phyloP scores from a whole-genome alignment of 2,797 vertebrate species.

The Mormyrus proboscirostris region DNA sequence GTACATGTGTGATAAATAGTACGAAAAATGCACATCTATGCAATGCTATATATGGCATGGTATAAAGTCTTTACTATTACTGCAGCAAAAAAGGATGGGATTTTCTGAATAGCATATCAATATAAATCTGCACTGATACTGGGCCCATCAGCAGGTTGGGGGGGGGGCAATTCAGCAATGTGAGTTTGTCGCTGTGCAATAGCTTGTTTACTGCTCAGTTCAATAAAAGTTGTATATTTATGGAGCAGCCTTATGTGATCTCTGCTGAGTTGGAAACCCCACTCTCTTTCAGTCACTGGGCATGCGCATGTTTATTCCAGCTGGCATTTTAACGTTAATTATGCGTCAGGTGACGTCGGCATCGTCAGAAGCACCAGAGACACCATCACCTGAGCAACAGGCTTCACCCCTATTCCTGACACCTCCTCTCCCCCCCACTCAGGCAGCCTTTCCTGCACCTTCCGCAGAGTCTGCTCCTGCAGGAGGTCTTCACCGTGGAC shows the following conservation, averaged over 20 bases:
- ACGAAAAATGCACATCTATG: neutral
- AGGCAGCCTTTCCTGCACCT: conserved; percentile 73
- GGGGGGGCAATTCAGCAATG: neutral
- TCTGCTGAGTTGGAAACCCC: neutral
- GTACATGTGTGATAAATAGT: neutral
- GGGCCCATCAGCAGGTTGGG: neutral
- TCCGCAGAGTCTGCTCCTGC: conserved; percentile 64
- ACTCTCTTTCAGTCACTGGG: neutral
- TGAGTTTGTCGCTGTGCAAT: neutral
- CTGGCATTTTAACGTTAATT: neutral
- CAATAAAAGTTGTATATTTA: neutral
- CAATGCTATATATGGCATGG: neutral
- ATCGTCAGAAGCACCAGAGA: neutral
- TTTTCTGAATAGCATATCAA: neutral
- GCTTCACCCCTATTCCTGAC: neutral
- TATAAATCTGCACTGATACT: neutral
- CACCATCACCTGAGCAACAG: neutral
- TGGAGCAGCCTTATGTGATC: neutral
- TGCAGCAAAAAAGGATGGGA: neutral
- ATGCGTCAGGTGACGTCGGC: neutral
- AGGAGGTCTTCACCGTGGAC: conserved; percentile 71
- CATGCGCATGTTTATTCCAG: neutral
- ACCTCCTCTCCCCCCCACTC: conserved; percentile 24
- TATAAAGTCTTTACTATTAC: neutral
- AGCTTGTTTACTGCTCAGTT: neutral